Evolutionary conservation across 2,888 invertebrate species (phyloP).

Genomic region (Nemotelus nigrinus): DNA sequence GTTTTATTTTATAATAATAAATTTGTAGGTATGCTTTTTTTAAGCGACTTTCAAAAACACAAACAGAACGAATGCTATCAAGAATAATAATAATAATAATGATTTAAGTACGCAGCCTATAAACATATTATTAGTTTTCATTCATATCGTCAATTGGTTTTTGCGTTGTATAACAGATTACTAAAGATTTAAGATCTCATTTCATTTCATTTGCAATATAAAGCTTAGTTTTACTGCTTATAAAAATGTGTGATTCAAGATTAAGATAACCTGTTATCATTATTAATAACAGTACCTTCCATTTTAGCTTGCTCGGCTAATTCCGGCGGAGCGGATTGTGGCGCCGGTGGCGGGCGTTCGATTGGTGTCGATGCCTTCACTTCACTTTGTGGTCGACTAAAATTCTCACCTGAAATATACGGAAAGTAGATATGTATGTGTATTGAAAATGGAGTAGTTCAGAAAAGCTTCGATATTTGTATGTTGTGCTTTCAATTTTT

Average conservation of each 20-base stretch:
- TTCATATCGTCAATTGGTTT: neutral
- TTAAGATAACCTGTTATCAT: conserved; percentile 42
- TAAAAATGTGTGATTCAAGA: conserved; percentile 27
- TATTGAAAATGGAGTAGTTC: neutral
- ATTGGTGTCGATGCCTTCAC: conserved; percentile 80
- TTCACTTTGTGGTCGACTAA: conserved; percentile 88
- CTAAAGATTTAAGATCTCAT: conserved; percentile 16
- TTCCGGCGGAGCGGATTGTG: conserved; percentile 75
- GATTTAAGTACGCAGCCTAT: conserved; percentile 30
- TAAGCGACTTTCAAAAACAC: conserved; percentile 33
- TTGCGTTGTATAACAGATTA: conserved; percentile 44
- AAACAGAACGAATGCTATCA: conserved; percentile 35
- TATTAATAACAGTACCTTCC: conserved; percentile 61
- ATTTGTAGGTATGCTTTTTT: neutral
- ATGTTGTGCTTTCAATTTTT: neutral
- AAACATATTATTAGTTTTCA: conserved; percentile 23
- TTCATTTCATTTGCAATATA: conserved; percentile 39
- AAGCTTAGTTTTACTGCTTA: conserved; percentile 40
- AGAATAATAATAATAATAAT: neutral
- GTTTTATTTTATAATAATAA: conserved; percentile 19
- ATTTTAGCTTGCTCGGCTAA: conserved; percentile 70
- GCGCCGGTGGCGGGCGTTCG: conserved; percentile 71
- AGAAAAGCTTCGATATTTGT: neutral
- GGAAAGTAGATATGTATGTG: neutral
- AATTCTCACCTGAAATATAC: conserved; percentile 74